phyloP scores from a whole-genome alignment of 2,797 vertebrate genomes.

The Sphenodon punctatus region DNA sequence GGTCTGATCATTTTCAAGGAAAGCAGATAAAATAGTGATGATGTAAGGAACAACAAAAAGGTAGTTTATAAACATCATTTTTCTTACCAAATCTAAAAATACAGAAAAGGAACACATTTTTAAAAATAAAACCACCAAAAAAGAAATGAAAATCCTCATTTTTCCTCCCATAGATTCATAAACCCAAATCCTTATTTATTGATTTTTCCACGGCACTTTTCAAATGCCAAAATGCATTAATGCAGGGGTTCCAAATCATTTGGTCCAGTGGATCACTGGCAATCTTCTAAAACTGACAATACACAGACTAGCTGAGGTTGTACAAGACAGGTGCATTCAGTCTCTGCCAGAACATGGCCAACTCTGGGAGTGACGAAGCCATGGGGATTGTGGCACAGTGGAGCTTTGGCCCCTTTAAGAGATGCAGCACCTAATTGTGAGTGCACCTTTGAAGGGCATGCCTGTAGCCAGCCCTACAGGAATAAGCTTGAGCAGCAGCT shows the following conservation, averaged over 20 bases:
- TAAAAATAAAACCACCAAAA: not conserved
- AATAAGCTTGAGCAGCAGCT: too few relatives aligned
- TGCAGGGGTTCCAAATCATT: not conserved
- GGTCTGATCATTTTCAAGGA: not conserved
- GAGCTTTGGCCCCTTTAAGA: too few relatives aligned
- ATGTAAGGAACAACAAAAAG: not conserved
- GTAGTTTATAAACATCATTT: not conserved
- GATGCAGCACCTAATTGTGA: too few relatives aligned
- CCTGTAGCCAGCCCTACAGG: too few relatives aligned
- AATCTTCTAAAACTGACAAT: too few relatives aligned
- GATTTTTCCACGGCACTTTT: not conserved
- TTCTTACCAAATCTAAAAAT: conserved; percentile 20
- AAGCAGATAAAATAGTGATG: not conserved
- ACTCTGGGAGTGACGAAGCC: too few relatives aligned
- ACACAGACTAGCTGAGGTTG: too few relatives aligned
- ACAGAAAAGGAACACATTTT: conserved; percentile 4
- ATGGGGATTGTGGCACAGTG: too few relatives aligned
- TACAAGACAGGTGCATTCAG: too few relatives aligned
- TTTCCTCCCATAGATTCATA: not conserved
- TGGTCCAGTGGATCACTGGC: not conserved
- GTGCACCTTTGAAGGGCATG: too few relatives aligned
- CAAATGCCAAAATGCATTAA: not conserved
- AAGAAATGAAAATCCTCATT: not conserved
- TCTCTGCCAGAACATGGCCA: too few relatives aligned
- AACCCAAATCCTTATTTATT: not conserved